These are phyloP conservation scores for Eilema sororculum DNA, from an alignment of 2,888 invertebrate species.

Conservation along the genomic window DNA sequence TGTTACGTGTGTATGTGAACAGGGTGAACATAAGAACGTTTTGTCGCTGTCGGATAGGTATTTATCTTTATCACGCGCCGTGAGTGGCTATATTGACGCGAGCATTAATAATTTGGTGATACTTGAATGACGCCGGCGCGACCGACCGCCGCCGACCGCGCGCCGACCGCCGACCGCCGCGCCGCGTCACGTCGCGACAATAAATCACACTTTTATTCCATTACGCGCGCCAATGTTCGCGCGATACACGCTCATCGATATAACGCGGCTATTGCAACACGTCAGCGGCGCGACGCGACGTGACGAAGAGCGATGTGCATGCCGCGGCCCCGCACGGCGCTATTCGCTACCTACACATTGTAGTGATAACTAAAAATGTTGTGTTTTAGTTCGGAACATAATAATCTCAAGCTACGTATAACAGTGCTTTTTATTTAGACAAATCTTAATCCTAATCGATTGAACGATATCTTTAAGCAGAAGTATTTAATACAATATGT, in stretches of 20 bases:
- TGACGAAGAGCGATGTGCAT: not conserved
- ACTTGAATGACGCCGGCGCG: conserved; percentile 15
- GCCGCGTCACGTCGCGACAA: conserved; percentile 19
- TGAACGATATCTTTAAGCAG: not conserved
- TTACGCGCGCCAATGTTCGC: conserved; percentile 33
- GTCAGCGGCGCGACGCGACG: conserved; percentile 30
- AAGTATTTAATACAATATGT: not conserved
- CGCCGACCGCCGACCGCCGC: not conserved
- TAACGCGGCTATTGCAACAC: conserved; percentile 31
- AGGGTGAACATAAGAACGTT: not conserved
- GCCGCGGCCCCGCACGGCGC: not conserved
- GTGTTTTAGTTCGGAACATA: not conserved
- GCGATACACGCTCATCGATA: conserved; percentile 40
- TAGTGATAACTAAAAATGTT: not conserved
- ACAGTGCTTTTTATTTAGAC: not conserved
- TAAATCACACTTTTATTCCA: conserved; percentile 48
- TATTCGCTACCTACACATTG: no score
- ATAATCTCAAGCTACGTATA: not conserved
- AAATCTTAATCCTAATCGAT: not conserved
- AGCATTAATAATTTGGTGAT: conserved; percentile 34
- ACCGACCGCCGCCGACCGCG: not conserved
- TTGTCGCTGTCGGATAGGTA: conserved; percentile 7
- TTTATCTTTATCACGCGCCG: conserved; percentile 35
- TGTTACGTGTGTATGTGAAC: not conserved
- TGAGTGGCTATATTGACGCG: conserved; percentile 28